A percentile compares a stretch with the other conserved stretches of the same genome.
Evolutionary conservation across 1,140 invertebrate genomes (phyloP).

Genomic region (Eubasilissa regina): DNA sequence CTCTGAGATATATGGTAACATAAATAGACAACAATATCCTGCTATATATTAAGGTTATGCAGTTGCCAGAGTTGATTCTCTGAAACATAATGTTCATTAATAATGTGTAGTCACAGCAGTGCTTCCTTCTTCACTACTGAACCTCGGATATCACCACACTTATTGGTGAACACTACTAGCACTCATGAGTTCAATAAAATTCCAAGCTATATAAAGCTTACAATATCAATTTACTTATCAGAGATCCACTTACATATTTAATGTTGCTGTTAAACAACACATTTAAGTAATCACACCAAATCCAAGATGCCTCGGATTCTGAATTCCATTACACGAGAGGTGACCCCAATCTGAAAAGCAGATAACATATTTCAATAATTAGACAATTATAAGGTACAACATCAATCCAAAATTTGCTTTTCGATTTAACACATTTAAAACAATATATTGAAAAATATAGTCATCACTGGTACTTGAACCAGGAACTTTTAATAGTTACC

Average conservation of each 20-base stretch:
- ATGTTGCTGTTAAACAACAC: conserved; percentile 54
- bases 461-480: no score
- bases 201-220: conserved; percentile 42
- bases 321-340: conserved; percentile 24
- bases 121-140: conserved; percentile 51
- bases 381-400: no score
- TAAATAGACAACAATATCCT: conserved; percentile 50
- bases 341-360: conserved; percentile 35
- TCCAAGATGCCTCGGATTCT: conserved; percentile 22
- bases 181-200: conserved; percentile 40
- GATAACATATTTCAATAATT: not conserved
- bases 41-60: conserved; percentile 39
- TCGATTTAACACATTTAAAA: no score
- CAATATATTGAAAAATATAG: no score
- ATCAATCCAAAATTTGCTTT: no score
- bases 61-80: conserved; percentile 32
- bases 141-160: conserved; percentile 31
- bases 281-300: conserved; percentile 58
- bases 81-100: conserved; percentile 27
- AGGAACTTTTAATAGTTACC: no score
- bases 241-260: conserved; percentile 56
- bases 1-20: conserved; percentile 55
- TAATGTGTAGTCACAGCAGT: conserved; percentile 52
- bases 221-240: conserved; percentile 54
- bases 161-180: conserved; percentile 38